Percentiles rank a stretch among this genome's conserved stretches.
phyloP scores from a whole-genome alignment of 2,888 invertebrate genomes.

The Luperina testacea region DNA sequence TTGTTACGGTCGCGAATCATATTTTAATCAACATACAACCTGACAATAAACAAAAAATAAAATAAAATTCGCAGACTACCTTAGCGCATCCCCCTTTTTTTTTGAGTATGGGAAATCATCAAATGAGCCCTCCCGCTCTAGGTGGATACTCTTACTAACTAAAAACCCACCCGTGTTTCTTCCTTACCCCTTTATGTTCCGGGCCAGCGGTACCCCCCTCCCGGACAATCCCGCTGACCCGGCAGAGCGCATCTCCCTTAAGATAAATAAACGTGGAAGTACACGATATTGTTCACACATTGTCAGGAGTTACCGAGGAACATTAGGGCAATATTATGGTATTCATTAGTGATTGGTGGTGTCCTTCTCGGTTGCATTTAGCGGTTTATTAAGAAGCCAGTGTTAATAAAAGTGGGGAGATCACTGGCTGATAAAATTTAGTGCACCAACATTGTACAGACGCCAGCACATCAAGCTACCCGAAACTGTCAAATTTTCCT shows the following conservation, averaged over 20 bases:
- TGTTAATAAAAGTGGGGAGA: neutral
- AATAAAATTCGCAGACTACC: neutral
- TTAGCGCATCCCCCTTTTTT: neutral
- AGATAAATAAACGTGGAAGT: constrained; percentile 17
- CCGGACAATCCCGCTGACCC: no score
- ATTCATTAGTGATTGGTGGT: constrained; percentile 3
- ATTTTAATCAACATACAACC: neutral
- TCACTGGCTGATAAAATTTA: neutral
- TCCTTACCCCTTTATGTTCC: no score
- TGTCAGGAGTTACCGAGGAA: neutral
- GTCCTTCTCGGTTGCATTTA: constrained; percentile 9
- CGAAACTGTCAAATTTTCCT: no score
- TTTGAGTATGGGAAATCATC: no score
- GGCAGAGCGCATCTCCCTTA: no score
- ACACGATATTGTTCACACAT: constrained; percentile 15
- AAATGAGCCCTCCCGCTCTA: no score
- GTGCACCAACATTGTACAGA: neutral
- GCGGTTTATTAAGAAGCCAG: neutral
- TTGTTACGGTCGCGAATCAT: neutral
- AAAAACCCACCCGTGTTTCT: no score
- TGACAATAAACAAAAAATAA: no score
- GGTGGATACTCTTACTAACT: no score
- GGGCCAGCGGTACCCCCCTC: no score
- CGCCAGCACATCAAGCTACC: no score
- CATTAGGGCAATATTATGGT: constrained; percentile 13